Evolutionary conservation across 1,140 invertebrate genomes (phyloP), one percentile per base, ranked within the genome.

Genomic region (Sesamia nonagrioides): DNA sequence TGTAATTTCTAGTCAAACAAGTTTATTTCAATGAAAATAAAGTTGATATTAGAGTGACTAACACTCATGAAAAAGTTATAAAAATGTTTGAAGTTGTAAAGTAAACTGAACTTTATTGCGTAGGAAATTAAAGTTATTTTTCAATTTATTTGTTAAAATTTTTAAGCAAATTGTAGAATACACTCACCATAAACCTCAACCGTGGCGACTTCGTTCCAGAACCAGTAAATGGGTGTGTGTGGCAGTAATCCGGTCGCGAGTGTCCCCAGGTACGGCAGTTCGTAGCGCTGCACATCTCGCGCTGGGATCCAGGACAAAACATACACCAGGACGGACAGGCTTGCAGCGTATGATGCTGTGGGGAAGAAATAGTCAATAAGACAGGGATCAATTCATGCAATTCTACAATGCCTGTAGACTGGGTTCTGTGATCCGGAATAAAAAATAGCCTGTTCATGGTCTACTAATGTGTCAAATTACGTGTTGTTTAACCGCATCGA

Each of bases 111-210:
- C 3, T 27, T 27, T 27, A 27, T 27, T 27, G 27, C 3, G 27
- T 27, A 27, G 27, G 27, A 27, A n/a, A 0, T 52, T 40, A 7
- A 6, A 40, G 37, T 40, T 6, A 2, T 40, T 40, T 9, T 6
- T 27, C 3, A 1, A 27, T 27, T 3, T 0, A 9, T 40, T 40
- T 9, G 8, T 9, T 40, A 0, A 40, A 40, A 0, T 6, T 35
- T 13, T 15, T 15, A 33, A 8, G 27, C 27, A 27, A 3, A 27
- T 27, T 27, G 3, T 21, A 63, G 7, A 15, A 69, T 33, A 69
- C 13, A 71, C 84, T 81, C n/a, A 93, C 91, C 86, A 40, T 80
- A 86, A 63, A 72, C 42, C 42, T 91, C 89, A 11, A 86, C n/a
- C 0, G 63, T 77, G 7, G 37, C 69, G n/a, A 91, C 71, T 35